Base-by-base conservation (phyloP, 2,797 vertebrate species). In the Moxostoma hubbsi region DNA sequence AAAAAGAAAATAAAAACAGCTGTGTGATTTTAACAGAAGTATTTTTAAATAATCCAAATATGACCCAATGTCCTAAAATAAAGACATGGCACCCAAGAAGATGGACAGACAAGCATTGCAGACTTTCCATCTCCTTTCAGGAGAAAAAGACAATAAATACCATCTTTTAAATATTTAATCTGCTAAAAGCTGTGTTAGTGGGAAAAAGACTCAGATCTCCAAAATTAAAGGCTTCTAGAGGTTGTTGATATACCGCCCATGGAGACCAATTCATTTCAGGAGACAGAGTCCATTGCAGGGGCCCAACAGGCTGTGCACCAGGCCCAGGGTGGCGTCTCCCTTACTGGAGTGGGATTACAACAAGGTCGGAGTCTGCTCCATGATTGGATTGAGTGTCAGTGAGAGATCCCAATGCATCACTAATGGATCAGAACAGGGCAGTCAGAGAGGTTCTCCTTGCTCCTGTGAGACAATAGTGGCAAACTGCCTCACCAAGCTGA, bases 111-210 rank as follows among this genome's bases (percentile, higher is more conserved):
- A 59, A 74, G 51, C 68, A 24, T 58, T 74, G 82, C 49, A 84
- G 75, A 84, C 70, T 62, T 36, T 53, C 12, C 9, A 79, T 75
- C 83, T 74, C 82, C 80, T 73, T 75, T 46, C 67, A 80, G 65
- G 59, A 79, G 16, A 73, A 82, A 86, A 87, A 85, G 79, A 85
- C 82, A 85, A 87, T 85, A 86, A 88, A 88, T 85, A 76, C 68
- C 70, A 82, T 84, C 82, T 87, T 82, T 87, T 87, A 87, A 87
- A 89, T 85, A 88, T 88, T 88, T 90, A 87, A 89, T 89, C 79
- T 82, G 61, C 83, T 89, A 87, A 89, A 88, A 89, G 82, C 85
- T 87, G 71, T 11, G 66, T 89, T 87, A 84, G 82, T 83, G 54
- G 65, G 69, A 78, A 77, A 84, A 68, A 57, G 81, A 84, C 85